These are phyloP conservation scores for Todus mexicanus DNA, from an alignment of 2,797 vertebrate genomes.

Conservation along the genomic window DNA sequence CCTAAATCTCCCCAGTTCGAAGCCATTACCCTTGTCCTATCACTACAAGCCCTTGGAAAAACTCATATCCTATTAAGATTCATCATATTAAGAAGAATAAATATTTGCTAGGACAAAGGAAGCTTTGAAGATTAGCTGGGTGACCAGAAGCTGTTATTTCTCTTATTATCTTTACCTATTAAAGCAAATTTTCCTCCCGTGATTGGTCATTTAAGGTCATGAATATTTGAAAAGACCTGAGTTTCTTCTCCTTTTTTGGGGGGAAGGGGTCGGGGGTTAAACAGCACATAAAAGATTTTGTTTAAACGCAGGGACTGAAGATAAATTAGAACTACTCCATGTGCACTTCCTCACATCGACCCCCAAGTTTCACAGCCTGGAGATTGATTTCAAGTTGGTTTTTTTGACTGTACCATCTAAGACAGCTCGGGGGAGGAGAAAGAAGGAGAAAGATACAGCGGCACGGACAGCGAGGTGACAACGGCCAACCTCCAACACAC, in stretches of 20 bases:
- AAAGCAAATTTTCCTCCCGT: not conserved
- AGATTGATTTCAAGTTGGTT: not conserved
- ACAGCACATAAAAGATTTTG: not conserved
- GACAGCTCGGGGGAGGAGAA: not conserved
- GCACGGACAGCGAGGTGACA: not conserved
- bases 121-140: not conserved
- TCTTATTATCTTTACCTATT: not conserved
- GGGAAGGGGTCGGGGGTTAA: not conserved
- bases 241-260: not conserved
- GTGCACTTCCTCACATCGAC: not conserved
- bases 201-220: not conserved
- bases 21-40: too few species aligned
- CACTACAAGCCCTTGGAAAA: too few species aligned
- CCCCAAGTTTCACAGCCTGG: not conserved
- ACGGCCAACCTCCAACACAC: not conserved
- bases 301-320: not conserved
- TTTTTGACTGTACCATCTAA: not conserved
- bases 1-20: too few species aligned
- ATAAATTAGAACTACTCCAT: not conserved
- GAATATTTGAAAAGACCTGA: slow-evolving; percentile 30
- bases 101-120: slow-evolving; percentile 26
- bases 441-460: not conserved
- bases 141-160: not conserved
- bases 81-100: not conserved
- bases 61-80: too few species aligned